Conservation (phyloP, 1,140 invertebrate genomes). For the Drosophila asahinai region DNA sequence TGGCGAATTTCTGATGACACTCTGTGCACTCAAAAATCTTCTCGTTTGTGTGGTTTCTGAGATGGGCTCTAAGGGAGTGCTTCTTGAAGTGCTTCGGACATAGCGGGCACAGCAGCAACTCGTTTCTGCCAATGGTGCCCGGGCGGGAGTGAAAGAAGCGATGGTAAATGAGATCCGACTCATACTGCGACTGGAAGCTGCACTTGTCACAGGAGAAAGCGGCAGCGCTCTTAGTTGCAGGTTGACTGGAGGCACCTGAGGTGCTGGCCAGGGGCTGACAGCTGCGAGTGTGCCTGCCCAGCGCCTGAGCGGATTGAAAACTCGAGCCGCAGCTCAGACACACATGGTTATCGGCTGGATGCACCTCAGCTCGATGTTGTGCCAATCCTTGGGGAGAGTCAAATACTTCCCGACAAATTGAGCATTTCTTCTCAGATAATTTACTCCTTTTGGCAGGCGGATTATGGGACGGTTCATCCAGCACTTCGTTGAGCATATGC, state of each 20-base stretch:
- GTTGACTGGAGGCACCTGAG: slow-evolving; percentile 2
- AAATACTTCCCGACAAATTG: slow-evolving; percentile 67
- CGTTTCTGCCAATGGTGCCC: slow-evolving; percentile 76
- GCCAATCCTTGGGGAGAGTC: slow-evolving; percentile 87
- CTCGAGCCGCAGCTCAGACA: slow-evolving; percentile 89
- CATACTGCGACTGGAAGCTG: slow-evolving; percentile 62
- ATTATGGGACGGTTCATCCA: slow-evolving; percentile 25
- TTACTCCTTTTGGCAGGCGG: slow-evolving; percentile 20
- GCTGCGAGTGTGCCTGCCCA: slow-evolving; percentile 88
- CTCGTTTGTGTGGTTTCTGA: slow-evolving; percentile 91
- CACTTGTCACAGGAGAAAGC: slow-evolving; percentile 64
- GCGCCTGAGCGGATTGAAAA: slow-evolving; percentile 90
- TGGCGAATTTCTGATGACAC: slow-evolving; percentile 89
- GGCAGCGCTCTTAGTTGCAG: background rate
- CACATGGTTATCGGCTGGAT: slow-evolving; percentile 84
- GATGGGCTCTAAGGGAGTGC: slow-evolving; percentile 89
- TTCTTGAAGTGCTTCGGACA: slow-evolving; percentile 90
- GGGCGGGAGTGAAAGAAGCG: slow-evolving; percentile 73
- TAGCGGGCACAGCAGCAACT: slow-evolving; percentile 87
- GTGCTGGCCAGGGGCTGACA: slow-evolving; percentile 86
- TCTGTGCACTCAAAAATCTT: slow-evolving; percentile 89
- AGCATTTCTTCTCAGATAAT: slow-evolving; percentile 21
- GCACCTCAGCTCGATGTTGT: slow-evolving; percentile 87
- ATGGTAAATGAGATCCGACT: slow-evolving; percentile 78
- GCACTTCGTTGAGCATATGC: slow-evolving; percentile 47